Conservation (phyloP, 2,888 invertebrate species). For the Kryphioiulus occultus region DNA sequence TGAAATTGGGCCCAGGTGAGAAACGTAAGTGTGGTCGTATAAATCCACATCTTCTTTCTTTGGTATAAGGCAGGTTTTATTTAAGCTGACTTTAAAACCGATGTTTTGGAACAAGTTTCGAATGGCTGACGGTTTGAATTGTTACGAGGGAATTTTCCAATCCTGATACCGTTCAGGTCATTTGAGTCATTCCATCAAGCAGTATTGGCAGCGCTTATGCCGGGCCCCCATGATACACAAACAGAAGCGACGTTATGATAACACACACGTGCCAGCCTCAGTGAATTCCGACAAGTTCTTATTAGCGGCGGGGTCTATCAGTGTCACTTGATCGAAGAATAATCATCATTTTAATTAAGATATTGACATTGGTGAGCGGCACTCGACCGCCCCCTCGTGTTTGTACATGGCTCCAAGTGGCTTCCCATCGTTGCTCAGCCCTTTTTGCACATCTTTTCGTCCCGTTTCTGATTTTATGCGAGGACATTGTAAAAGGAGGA, state of each 20-base stretch:
- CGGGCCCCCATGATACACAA: too few relatives aligned
- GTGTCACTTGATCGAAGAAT: conserved; percentile 1
- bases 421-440: background rate
- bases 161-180: too few relatives aligned
- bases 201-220: too few relatives aligned
- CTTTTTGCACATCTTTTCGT: background rate
- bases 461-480: background rate
- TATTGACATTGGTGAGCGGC: conserved; percentile 18
- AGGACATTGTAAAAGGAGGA: background rate
- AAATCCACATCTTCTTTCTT: too few relatives aligned
- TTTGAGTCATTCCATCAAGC: too few relatives aligned
- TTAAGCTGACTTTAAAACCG: too few relatives aligned
- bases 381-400: conserved; percentile 14
- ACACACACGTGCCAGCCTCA: background rate
- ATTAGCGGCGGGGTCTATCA: background rate
- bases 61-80: too few relatives aligned
- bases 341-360: conserved; percentile 25
- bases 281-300: background rate
- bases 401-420: background rate
- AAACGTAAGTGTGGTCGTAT: too few relatives aligned
- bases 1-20: too few relatives aligned
- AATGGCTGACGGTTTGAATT: too few relatives aligned
- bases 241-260: background rate
- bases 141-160: too few relatives aligned
- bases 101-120: too few relatives aligned